phyloP scores from a whole-genome alignment of 1,140 invertebrate genomes.

The Drusus annulatus region DNA sequence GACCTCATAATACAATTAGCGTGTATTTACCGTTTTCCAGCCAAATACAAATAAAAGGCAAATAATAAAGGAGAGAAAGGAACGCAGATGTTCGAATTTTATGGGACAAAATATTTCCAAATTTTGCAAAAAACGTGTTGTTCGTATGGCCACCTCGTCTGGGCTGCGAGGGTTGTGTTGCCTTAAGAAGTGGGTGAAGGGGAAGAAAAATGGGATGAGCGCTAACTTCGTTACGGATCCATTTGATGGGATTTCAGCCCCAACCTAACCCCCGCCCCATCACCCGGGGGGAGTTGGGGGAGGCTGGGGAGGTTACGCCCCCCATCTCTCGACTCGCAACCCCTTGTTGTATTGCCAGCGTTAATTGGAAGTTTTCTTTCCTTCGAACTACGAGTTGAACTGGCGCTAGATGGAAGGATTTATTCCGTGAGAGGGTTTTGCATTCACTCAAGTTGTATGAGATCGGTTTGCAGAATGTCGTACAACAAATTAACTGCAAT shows the following conservation, averaged over 20 bases:
- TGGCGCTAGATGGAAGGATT: conserved; percentile 1
- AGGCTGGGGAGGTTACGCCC: conserved; percentile 62
- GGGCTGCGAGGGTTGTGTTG: conserved; percentile 64
- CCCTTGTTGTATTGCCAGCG: conserved; percentile 59
- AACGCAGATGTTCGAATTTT: too few species aligned
- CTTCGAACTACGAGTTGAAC: conserved; percentile 44
- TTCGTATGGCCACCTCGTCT: conserved; percentile 20
- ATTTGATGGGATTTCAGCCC: conserved; percentile 72
- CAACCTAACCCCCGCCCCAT: too few species aligned
- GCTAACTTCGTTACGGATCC: conserved; percentile 72
- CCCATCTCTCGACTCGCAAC: conserved; percentile 57
- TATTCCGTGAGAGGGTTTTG: too few species aligned
- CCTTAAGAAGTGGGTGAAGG: conserved; percentile 58
- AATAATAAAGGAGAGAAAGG: too few species aligned
- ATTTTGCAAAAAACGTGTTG: neutral
- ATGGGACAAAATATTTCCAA: too few species aligned
- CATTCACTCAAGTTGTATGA: too few species aligned
- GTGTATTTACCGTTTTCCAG: too few species aligned
- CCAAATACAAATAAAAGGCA: too few species aligned
- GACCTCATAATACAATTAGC: too few species aligned
- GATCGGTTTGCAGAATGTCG: too few species aligned
- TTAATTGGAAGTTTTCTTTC: conserved; percentile 61
- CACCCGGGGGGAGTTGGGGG: conserved; percentile 60
- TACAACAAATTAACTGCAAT: too few species aligned
- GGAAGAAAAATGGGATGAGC: conserved; percentile 67